Evolutionary conservation across 2,113 vertebrate species (phyloP), one percentile per base, ranked within the genome.

Genomic region (Barbus barbus): DNA sequence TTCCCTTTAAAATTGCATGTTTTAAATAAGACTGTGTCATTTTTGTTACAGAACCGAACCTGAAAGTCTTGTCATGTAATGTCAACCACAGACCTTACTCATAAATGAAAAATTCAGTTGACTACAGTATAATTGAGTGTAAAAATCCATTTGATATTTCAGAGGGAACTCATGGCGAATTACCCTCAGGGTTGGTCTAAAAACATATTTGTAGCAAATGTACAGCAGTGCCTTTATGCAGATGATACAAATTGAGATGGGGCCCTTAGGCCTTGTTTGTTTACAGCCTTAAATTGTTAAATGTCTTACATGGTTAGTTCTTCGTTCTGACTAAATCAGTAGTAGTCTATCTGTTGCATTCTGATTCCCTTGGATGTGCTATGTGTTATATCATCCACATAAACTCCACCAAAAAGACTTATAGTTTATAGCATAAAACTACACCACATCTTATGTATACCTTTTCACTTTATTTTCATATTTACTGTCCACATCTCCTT

Each of bases 341-440:
- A 22, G 31, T 65, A 33, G 16, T 67, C 4, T 20, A 36, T 69
- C 31, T 36, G 9, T 22, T 69, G 18, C 33, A 69, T 36, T 69
- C 65, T 36, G 65, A 36, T 69, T 69, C 33, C 31, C 18, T 69
- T 69, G 31, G 65, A 20, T 36, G 9, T n/a, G n/a, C n/a, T n/a
- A n/a, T n/a, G n/a, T 65, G 63, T 33, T 36, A 31, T 12, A 22
- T 69, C 65, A 38, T 31, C 28, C 8, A 31, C 24, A 51, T 28
- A 28, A 75, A 46, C 12, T 76, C 77, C 72, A 77, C 3, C 14
- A 0, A 88, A 81, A 89, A 83, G 4, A 61, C 2, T n/a, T n/a
- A n/a, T n/a, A n/a, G n/a, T n/a, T n/a, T n/a, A n/a, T n/a, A n/a
- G n/a, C n/a, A n/a, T n/a, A n/a, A n/a, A 3, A 9, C 31, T n/a